Conservation (phyloP, 2,888 invertebrate species). For the Drosophila subquinaria region DNA sequence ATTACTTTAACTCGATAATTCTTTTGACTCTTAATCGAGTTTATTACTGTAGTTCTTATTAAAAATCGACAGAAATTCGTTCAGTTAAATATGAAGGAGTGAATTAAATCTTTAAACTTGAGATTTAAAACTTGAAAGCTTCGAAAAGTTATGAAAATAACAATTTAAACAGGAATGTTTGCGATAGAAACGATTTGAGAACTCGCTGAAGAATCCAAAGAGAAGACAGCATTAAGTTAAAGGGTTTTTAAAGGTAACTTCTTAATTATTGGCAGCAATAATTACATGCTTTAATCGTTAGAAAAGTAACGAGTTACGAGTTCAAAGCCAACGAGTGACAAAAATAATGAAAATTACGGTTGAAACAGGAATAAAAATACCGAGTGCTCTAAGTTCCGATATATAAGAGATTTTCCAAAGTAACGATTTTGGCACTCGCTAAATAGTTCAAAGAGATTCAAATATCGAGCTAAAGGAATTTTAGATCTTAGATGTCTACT, state of each 20-base stretch:
- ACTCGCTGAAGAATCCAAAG: background rate
- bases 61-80: too few relatives aligned
- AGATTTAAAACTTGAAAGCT: too few relatives aligned
- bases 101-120: too few relatives aligned
- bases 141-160: background rate
- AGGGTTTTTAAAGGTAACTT: background rate
- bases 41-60: too few relatives aligned
- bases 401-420: background rate
- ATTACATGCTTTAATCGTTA: background rate
- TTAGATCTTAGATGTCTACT: background rate
- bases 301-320: conserved; percentile 2
- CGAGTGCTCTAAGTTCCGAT: too few relatives aligned
- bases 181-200: background rate
- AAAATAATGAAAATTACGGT: conserved; percentile 14
- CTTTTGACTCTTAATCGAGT: too few relatives aligned
- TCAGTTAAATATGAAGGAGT: too few relatives aligned
- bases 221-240: background rate
- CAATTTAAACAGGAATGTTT: background rate
- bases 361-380: conserved; percentile 33
- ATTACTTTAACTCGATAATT: too few relatives aligned
- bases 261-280: background rate
- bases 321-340: background rate
- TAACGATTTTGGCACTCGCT: background rate
- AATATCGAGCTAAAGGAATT: background rate
- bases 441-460: background rate